Conservation (phyloP, 2,888 invertebrate species). For the Syrista parreyssii region DNA sequence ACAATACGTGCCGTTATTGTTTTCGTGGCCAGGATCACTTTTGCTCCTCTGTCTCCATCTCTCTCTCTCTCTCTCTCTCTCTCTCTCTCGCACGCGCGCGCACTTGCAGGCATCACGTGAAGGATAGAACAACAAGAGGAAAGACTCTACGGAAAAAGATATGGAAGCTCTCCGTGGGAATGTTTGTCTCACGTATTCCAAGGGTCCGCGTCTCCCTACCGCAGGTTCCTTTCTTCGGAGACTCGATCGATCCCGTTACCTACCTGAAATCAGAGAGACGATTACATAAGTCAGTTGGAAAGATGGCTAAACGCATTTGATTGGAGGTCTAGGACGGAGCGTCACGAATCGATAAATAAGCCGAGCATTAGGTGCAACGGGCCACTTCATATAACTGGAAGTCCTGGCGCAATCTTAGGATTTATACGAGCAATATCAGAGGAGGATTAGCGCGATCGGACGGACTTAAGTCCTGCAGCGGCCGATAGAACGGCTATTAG, state of each 20-base stretch:
- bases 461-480: constrained; percentile 59
- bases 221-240: no score
- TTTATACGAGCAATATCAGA: constrained; percentile 63
- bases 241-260: constrained; percentile 52
- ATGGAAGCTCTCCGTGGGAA: no score
- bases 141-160: no score
- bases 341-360: constrained; percentile 53
- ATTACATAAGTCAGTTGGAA: constrained; percentile 2
- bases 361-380: constrained; percentile 45
- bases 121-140: no score
- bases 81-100: no score
- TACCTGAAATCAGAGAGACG: constrained; percentile 57
- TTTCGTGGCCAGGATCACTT: constrained; percentile 19
- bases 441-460: constrained; percentile 63
- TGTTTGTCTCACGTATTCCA: no score
- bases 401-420: constrained; percentile 33
- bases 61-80: no score
- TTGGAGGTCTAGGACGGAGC: not conserved
- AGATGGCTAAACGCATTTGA: constrained; percentile 7
- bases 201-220: no score
- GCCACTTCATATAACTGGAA: constrained; percentile 38
- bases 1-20: constrained; percentile 36
- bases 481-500: constrained; percentile 64
- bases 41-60: not conserved
- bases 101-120: no score